A percentile compares a stretch with the other conserved stretches of the same genome.
Evolutionary conservation across 2,888 invertebrate genomes (phyloP).

Genomic region (Odontocolon sp.): DNA sequence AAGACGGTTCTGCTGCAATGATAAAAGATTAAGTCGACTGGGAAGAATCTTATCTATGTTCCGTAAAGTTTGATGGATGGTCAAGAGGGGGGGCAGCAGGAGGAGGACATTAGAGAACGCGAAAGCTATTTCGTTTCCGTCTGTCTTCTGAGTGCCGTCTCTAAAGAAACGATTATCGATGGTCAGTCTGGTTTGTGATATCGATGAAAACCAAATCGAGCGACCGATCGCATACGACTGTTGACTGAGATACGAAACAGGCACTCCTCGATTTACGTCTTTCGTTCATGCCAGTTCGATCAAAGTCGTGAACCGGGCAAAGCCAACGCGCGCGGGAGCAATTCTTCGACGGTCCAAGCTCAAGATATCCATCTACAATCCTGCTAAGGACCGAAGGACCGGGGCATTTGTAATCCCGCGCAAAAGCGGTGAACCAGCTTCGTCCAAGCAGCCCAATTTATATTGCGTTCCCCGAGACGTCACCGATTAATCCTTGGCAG

Average conservation of each 20-base stretch:
- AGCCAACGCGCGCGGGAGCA: conserved; percentile 61
- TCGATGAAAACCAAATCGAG: conserved; percentile 19
- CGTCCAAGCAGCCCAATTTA: conserved; percentile 76
- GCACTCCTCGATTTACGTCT: conserved; percentile 60
- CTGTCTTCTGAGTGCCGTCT: too few species aligned
- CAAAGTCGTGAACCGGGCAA: conserved; percentile 66
- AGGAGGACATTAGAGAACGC: too few species aligned
- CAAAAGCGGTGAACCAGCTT: conserved; percentile 64
- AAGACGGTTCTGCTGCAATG: too few species aligned
- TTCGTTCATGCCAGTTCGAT: conserved; percentile 67
- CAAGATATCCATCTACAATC: conserved; percentile 78
- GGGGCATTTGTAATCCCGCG: conserved; percentile 78
- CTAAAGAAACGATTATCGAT: conserved; percentile 6
- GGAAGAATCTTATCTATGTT: too few species aligned
- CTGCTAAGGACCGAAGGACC: conserved; percentile 72
- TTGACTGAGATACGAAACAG: neutral
- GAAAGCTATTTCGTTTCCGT: too few species aligned
- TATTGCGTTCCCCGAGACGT: conserved; percentile 76
- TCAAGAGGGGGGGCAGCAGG: too few species aligned
- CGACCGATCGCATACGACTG: neutral
- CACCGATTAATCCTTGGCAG: conserved; percentile 79
- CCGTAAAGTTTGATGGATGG: too few species aligned
- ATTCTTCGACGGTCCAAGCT: conserved; percentile 66
- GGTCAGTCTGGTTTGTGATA: conserved; percentile 1
- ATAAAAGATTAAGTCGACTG: too few species aligned